Evolutionary conservation across 2,888 invertebrate species (phyloP), one percentile per base, ranked within the genome.

Genomic region (Scelioninae gen. 2): DNA sequence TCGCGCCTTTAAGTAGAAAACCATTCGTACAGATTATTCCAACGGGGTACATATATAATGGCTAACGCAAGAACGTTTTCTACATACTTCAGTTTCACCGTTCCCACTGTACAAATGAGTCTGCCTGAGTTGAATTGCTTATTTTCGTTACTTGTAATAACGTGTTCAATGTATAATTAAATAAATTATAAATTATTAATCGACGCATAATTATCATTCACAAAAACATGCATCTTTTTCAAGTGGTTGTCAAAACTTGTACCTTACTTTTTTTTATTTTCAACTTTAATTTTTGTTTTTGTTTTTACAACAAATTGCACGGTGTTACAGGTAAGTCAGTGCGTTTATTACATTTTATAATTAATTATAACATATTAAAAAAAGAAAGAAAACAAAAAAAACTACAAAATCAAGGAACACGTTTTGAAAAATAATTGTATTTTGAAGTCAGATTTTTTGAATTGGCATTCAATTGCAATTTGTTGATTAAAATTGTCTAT

Each of bases 11-110:
- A 28, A 35, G 2, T 64, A 64, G 53, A 46, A 28, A 55, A 64
- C 64, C 64, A 46, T 64, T 28, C 28, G 9, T 37, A 64, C 64
- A 39, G 0, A 13, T 55, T 64, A 25, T 53, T 25, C 50, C 39
- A 46, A 16, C 46, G 39, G 46, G 45, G n/a, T 28, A 39, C 55
- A 65, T 46, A 65, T 53, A 46, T 65, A 46, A 65, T 48, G 41
- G 46, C n/a, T 16, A 53, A 35, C 53, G 45, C 18, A 57, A 45
- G 16, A 45, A 45, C 15, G 13, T 35, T 43, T 3, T 16, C 41
- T 31, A n/a, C 41, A 28, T 45, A 45, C 28, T 45, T 53, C 53
- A 45, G 64, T 45, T 35, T 37, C 37, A 28, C 22, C 15, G 48
- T 25, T 39, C 31, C 10, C 13, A 11, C 50, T 31, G 61, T 31